A percentile compares a stretch with the other conserved stretches of the same genome.
phyloP scores from a whole-genome alignment of 2,888 invertebrate genomes.

The Poecilobothrus nobilitatus region DNA sequence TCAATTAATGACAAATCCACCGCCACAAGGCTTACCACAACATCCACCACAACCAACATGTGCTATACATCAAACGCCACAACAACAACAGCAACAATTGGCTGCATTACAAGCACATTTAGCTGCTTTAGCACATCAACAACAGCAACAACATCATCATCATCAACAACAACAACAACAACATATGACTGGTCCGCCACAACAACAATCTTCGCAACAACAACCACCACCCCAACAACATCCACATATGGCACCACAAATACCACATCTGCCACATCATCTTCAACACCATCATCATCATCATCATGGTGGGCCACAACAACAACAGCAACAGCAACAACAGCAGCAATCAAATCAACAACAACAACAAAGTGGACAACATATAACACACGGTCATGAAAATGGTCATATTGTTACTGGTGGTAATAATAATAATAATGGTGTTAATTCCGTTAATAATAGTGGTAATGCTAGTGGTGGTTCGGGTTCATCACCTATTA shows the following conservation, averaged over 20 bases:
- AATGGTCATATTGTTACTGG: constrained; percentile 26
- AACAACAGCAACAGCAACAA: constrained; percentile 24
- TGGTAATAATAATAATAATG: constrained; percentile 9
- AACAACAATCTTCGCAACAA: constrained; percentile 6
- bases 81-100: constrained; percentile 39
- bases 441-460: constrained; percentile 18
- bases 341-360: constrained; percentile 25
- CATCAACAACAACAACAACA: background rate
- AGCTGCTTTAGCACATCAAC: constrained; percentile 14
- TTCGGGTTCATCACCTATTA: constrained; percentile 25
- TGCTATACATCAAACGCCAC: constrained; percentile 33
- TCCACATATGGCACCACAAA: constrained; percentile 22
- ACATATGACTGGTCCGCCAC: background rate
- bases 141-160: constrained; percentile 13
- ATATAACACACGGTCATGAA: constrained; percentile 26
- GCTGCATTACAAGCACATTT: constrained; percentile 36
- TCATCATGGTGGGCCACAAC: background rate
- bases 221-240: constrained; percentile 20
- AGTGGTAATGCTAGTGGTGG: constrained; percentile 26
- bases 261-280: constrained; percentile 10
- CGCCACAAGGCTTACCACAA: constrained; percentile 8
- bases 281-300: background rate
- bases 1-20: constrained; percentile 8
- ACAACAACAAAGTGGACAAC: constrained; percentile 25
- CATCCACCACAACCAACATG: constrained; percentile 30